Evolutionary conservation across 1,140 invertebrate genomes (phyloP), one percentile per base, ranked within the genome.

Genomic region (Trialeurodes vaporariorum): DNA sequence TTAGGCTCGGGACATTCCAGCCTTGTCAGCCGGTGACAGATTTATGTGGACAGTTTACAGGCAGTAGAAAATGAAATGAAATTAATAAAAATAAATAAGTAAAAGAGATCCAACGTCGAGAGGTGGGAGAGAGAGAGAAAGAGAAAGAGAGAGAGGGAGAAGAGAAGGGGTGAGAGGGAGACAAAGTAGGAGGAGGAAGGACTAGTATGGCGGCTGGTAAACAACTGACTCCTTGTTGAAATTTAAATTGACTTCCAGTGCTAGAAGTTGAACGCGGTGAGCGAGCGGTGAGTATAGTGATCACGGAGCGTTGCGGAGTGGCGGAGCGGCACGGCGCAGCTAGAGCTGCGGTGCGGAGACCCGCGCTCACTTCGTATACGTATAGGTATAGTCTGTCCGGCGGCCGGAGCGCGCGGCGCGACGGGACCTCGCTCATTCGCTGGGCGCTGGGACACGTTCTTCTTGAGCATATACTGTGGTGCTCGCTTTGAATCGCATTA

Each of bases 71-170:
- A 49, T 49, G 34, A 49, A 49, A 49, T 49, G 34, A 49, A 49
- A 49, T 49, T 49, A 49, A 49, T 49, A 49, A 49, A 49, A 49
- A 49, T 49, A 49, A 49, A 49, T 49, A 49, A 49, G 34, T 49
- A 49, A 49, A 49, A 49, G 34, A 49, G 34, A 49, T 49, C 34
- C 34, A n/a, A 49, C 34, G 34, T 17, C 17, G 5, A 9, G 5
- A 17, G 34, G 34, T 17, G 34, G 34, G 34, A 5, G 34, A 17
- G 34, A 5, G 34, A 17, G 34, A n/a, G n/a, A n/a, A n/a, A n/a
- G n/a, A n/a, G n/a, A n/a, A n/a, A n/a, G n/a, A n/a, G 34, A 17
- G 34, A 49, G 34, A 17, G 34, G 34, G 34, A 9, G 5, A 9
- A 17, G 34, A 49, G 34, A 49, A 5, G 5, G 34, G 17, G 34